Percentiles rank a stretch among this genome's conserved stretches.
These are phyloP conservation scores for Dolichomitus sp. DNA, from an alignment of 2,888 invertebrate species.

Conservation along the genomic window DNA sequence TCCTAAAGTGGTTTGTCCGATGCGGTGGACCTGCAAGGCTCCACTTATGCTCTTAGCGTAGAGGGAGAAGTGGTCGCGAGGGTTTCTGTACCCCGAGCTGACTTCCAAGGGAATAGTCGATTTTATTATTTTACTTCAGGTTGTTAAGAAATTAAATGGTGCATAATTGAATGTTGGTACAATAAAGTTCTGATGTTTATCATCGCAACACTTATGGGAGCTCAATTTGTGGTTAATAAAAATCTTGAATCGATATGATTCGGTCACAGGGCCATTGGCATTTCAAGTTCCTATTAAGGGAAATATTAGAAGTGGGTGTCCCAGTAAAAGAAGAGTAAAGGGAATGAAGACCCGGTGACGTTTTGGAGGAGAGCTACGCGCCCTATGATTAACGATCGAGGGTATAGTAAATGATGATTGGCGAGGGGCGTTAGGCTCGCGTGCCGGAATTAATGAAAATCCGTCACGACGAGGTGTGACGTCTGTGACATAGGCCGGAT, in stretches of 20 bases:
- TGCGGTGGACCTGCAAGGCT: too few relatives aligned
- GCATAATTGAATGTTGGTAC: neutral
- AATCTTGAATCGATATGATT: neutral
- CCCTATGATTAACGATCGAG: conserved; percentile 9
- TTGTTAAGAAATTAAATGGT: neutral
- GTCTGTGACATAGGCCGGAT: conserved; percentile 5
- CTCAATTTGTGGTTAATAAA: neutral
- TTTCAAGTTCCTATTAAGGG: neutral
- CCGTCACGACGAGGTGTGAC: neutral
- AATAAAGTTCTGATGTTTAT: neutral
- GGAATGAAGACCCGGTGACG: neutral
- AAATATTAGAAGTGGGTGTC: neutral
- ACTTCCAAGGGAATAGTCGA: too few relatives aligned
- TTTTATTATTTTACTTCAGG: neutral
- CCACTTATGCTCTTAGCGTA: too few relatives aligned
- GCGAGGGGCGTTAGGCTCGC: conserved; percentile 3
- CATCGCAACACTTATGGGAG: neutral
- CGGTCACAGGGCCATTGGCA: neutral
- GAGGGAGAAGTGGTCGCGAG: too few relatives aligned
- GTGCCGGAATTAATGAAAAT: conserved; percentile 30
- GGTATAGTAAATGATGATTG: conserved; percentile 4
- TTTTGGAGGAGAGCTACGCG: neutral
- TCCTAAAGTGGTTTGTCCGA: too few relatives aligned
- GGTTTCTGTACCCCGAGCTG: too few relatives aligned
- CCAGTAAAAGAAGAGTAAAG: neutral